phyloP scores from a whole-genome alignment of 2,888 invertebrate genomes.

The Megalurothrips usitatus region DNA sequence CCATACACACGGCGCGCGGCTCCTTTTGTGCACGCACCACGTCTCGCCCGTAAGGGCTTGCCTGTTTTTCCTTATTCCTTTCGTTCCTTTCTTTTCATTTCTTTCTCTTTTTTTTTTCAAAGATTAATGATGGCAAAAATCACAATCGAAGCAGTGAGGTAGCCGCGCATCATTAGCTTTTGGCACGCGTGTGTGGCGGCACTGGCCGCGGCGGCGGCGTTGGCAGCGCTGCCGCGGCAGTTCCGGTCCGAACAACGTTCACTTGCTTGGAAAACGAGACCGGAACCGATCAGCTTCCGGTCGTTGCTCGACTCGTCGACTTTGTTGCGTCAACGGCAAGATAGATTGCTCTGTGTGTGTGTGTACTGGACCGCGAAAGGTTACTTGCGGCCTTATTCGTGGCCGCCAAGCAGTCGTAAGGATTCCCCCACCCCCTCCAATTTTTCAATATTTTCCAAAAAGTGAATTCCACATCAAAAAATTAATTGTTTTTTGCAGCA shows the following conservation, averaged over 20 bases:
- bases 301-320: background rate
- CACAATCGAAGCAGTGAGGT: background rate
- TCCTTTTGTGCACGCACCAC: background rate
- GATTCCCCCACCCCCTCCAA: too few relatives aligned
- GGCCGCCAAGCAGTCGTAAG: too few relatives aligned
- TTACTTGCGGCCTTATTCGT: too few relatives aligned
- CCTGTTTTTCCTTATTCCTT: background rate
- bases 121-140: background rate
- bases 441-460: too few relatives aligned
- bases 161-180: background rate
- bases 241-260: background rate
- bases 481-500: too few relatives aligned
- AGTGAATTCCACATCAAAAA: too few relatives aligned
- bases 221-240: background rate
- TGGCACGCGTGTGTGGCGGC: background rate
- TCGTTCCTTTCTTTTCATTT: background rate
- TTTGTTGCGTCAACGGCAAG: constrained; percentile 11
- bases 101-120: background rate
- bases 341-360: background rate
- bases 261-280: constrained; percentile 12
- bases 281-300: constrained; percentile 12
- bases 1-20: background rate
- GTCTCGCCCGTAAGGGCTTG: background rate
- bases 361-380: too few relatives aligned
- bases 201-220: too few relatives aligned